These are phyloP conservation scores for Tineola bisselliella DNA, from an alignment of 2,888 invertebrate genomes.

Conservation along the genomic window DNA sequence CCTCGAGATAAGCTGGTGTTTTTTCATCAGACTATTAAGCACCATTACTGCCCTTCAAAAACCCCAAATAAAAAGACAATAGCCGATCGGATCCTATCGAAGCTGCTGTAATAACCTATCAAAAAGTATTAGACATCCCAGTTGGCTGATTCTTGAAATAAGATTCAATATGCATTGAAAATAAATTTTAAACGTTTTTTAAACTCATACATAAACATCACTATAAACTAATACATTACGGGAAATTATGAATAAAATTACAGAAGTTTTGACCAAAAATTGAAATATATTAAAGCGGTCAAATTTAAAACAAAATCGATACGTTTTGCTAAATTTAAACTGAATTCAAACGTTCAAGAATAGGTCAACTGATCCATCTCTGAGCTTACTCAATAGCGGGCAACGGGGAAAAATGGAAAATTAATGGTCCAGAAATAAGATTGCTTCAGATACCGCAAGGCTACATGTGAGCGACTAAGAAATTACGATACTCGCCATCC, in stretches of 20 bases:
- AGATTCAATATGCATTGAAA: neutral
- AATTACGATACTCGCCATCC: too few species aligned
- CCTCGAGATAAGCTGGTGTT: slow-evolving; percentile 3
- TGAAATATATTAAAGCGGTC: too few species aligned
- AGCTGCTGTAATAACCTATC: slow-evolving; percentile 38
- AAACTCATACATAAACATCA: too few species aligned
- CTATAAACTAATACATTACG: too few species aligned
- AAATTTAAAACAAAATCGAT: neutral
- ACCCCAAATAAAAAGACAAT: slow-evolving; percentile 14
- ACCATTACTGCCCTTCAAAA: neutral
- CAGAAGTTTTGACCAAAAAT: too few species aligned
- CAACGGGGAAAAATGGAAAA: slow-evolving; percentile 50
- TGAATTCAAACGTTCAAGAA: neutral
- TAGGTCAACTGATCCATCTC: slow-evolving; percentile 29
- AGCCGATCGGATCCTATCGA: slow-evolving; percentile 14
- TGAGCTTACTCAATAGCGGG: slow-evolving; percentile 44
- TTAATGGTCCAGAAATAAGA: slow-evolving; percentile 57
- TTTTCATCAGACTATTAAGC: slow-evolving; percentile 2
- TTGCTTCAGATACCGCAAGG: slow-evolving; percentile 32
- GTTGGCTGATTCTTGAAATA: neutral
- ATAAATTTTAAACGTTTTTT: too few species aligned
- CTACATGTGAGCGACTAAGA: neutral
- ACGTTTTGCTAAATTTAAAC: neutral
- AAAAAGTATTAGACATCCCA: slow-evolving; percentile 8
- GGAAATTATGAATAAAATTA: too few species aligned